Evolutionary conservation across 2,797 vertebrate species (phyloP).

Genomic region (Pangasius sanitwongsei): DNA sequence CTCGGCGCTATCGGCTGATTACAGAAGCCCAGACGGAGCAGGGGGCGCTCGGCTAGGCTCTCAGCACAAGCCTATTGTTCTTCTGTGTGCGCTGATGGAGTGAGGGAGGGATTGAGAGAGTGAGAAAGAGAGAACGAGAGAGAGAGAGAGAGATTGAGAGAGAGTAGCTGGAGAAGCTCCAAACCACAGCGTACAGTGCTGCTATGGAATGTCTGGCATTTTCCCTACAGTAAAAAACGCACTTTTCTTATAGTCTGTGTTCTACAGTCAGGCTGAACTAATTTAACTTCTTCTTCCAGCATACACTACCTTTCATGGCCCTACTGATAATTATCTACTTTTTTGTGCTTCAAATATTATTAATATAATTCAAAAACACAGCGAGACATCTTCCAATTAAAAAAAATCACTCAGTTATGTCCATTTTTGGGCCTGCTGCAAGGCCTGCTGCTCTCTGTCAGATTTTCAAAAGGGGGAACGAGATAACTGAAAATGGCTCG

Average conservation of each 20-base stretch:
- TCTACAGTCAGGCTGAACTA: conserved; percentile 53
- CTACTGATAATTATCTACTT: not conserved
- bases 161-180: conserved; percentile 69
- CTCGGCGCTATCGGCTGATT: conserved; percentile 71
- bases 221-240: conserved; percentile 35
- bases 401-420: not conserved
- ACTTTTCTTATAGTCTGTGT: conserved; percentile 58
- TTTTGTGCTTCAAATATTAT: not conserved
- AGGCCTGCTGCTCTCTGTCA: conserved; percentile 26
- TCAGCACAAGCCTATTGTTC: conserved; percentile 54
- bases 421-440: conserved; percentile 3
- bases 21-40: conserved; percentile 66
- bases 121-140: conserved; percentile 8
- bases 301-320: not conserved
- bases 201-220: conserved; percentile 67
- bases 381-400: conserved; percentile 2
- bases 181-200: conserved; percentile 69
- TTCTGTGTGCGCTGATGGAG: conserved; percentile 34
- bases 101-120: conserved; percentile 7
- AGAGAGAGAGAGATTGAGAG: not conserved
- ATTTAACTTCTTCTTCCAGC: conserved; percentile 7
- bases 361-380: not conserved
- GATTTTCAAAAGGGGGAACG: conserved; percentile 18
- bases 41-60: conserved; percentile 34
- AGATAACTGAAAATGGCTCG: conserved; percentile 51